Base-by-base conservation (phyloP, 2,797 vertebrate species). In the Zenarchopterus dispar region DNA sequence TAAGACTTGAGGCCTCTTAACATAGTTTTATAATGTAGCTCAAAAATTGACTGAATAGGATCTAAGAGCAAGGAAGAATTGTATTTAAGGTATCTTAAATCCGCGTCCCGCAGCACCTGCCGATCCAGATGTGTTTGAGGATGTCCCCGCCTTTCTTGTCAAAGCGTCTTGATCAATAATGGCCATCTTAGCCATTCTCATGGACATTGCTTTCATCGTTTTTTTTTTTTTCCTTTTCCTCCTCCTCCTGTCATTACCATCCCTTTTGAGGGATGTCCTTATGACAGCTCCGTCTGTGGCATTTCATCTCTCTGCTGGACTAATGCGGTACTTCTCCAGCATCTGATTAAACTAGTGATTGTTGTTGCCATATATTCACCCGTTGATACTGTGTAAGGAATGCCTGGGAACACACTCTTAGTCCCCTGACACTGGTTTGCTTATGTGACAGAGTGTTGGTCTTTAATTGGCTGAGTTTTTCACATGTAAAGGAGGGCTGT, bases 321-420 rank as follows among this genome's bases (percentile, higher is more conserved):
- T 66, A 76, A 62, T 71, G 67, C 56, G 71, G 68, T 82, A 75
- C 73, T 74, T 50, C 51, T 85, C 77, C 82, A 71, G 77, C 76
- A 74, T 64, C 24, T 53, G 75, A 73, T 85, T 78, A 75, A 83
- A 76, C 79, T 82, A 57, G 71, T 76, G 82, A 82, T 73, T 73
- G 83, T 55, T 7, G 75, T 78, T 75, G 84, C 84, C 84, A 82
- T 87, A 79, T 70, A 62, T 84, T 78, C 78, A 78, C 69, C 84
- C 75, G 83, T 82, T 70, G 45, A 91, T 80, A 87, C 88, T 90
- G 87, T 91, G 86, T 87, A 88, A 77, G 78, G 75, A 78, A 70
- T 67, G 62, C 78, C 84, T 80, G 68, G 82, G 79, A 84, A 78
- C 70, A 80, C 64, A 53, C 70, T 62, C 62, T 77, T 84, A 64